Base-by-base conservation (phyloP, 2,888 invertebrate genomes). In the Eupithecia tripunctaria region DNA sequence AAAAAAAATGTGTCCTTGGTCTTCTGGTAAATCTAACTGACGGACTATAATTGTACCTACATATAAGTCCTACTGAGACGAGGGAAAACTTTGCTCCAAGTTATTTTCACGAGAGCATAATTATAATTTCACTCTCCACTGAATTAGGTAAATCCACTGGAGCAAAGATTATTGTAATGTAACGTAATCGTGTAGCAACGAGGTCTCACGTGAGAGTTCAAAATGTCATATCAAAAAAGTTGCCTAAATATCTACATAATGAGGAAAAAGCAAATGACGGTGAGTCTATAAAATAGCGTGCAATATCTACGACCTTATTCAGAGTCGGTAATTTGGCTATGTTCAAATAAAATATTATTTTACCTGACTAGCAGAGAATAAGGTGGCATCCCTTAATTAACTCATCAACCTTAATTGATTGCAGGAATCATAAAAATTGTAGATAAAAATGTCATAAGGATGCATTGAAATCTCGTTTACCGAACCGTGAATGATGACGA, bases 361-460 rank as follows among this genome's bases (percentile, higher is more conserved):
- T 10, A 51, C 21, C 51, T 51, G 12, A 21, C 51, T 51, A 21
- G 12, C 51, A 51, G 56, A 56, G 12, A 56, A 56, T 56, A 56
- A 56, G 56, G n/a, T 51, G 21, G 21, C 3, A 51, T 21, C 12
- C 56, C 56, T 56, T 56, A 56, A 56, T 56, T 12, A 25, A 25
- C 21, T 56, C 25, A 56, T 56, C 56, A 56, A 56, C 12, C 56
- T 56, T 56, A 56, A 56, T 60, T 29, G 60, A 60, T 29, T 60
- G 29, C 60, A 60, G 18, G 29, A 60, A 27, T 18, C 60, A 27
- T 60, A 60, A 29, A 29, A 29, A 29, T 18, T 18, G 60, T 60
- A 29, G 60, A 29, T 60, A 18, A 60, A 29, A 60, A 60, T 60
- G 60, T 60, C 29, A 29, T 60, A 60, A 60, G 29, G 60, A 60